Base-by-base conservation (phyloP, 2,888 invertebrate species). In the Caenorhabditis sp. region DNA sequence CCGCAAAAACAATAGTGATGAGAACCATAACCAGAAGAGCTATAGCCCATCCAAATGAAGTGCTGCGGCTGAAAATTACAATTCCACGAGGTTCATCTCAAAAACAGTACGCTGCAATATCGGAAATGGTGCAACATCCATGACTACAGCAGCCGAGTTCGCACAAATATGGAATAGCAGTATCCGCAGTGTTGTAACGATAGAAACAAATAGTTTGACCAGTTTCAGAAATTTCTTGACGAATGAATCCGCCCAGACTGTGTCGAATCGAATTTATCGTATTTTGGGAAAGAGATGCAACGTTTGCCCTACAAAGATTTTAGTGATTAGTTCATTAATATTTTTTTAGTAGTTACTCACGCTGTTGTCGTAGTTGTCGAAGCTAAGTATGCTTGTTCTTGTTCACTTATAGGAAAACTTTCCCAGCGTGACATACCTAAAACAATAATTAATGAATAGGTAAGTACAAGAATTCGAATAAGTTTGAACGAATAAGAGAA, bases 131-230 rank as follows among this genome's bases (percentile, higher is more conserved):
- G 43, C 87, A 87, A 58, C 87, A 87, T 8, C 86, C 87, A 43
- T 82, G 81, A 17, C 78, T 68, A 39, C 87, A 87, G 63, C 87
- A 87, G 17, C 86, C 86, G 24, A 86, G 72, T 22, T 85, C 83
- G 37, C 86, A 86, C 27, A 86, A 55, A 43, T 84, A 86, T 8
- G 85, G 85, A 22, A 87, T 78, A 0, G 85, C 82, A 6, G 78
- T 68, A 32, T 83, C 83, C 15, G 75, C 83, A 15, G 52, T 72
- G 11, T 72, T 72, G 24, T 81, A 82, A 3, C 81, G 79, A 53
- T 86, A 87, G 59, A 84, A 86, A 46, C 87, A 87, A 9, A 86
- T 81, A 20, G 77, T 81, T 58, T 86, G 86, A 9, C 84, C 82
- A n/a, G 80, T 65, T 61, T 86, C 86, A 58, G 83, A 82, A 2